A percentile compares a stretch with the other conserved stretches of the same genome.
Evolutionary conservation across 1,140 invertebrate species (phyloP).

Genomic region (Antheraea pernyi): DNA sequence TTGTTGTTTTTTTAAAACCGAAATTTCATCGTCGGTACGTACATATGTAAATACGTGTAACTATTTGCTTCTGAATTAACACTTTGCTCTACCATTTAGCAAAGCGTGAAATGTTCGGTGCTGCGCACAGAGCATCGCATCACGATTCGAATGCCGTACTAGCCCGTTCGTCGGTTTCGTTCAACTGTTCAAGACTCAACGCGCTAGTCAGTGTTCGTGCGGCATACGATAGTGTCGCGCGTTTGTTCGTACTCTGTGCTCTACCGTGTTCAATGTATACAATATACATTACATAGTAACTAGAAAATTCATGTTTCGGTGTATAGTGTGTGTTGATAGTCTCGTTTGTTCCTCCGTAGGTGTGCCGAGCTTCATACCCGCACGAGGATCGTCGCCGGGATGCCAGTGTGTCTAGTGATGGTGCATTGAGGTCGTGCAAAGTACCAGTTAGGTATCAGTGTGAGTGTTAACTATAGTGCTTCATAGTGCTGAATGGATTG

Average conservation of each 20-base stretch:
- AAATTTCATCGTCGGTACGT: neutral
- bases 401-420: slow-evolving; percentile 72
- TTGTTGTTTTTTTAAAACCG: slow-evolving; percentile 5
- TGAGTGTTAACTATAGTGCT: slow-evolving; percentile 74
- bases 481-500: slow-evolving; percentile 74
- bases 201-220: slow-evolving; percentile 58
- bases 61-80: slow-evolving; percentile 65
- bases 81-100: slow-evolving; percentile 64
- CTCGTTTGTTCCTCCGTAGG: slow-evolving; percentile 65
- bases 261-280: slow-evolving; percentile 17
- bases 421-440: slow-evolving; percentile 62
- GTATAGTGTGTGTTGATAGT: slow-evolving; percentile 53
- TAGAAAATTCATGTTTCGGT: slow-evolving; percentile 43
- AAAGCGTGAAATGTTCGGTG: slow-evolving; percentile 64
- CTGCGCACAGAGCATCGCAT: slow-evolving; percentile 31
- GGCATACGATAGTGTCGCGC: slow-evolving; percentile 61
- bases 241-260: slow-evolving; percentile 36
- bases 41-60: slow-evolving; percentile 21
- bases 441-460: slow-evolving; percentile 51
- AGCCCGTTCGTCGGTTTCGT: slow-evolving; percentile 23
- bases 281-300: slow-evolving; percentile 29
- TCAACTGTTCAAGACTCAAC: slow-evolving; percentile 13
- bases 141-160: slow-evolving; percentile 43
- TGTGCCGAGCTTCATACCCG: slow-evolving; percentile 43
- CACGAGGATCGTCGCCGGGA: slow-evolving; percentile 47